Percentiles rank a stretch among this genome's conserved stretches.
Evolutionary conservation across 2,797 vertebrate genomes (phyloP).

Genomic region (Gallinago nigripennis): DNA sequence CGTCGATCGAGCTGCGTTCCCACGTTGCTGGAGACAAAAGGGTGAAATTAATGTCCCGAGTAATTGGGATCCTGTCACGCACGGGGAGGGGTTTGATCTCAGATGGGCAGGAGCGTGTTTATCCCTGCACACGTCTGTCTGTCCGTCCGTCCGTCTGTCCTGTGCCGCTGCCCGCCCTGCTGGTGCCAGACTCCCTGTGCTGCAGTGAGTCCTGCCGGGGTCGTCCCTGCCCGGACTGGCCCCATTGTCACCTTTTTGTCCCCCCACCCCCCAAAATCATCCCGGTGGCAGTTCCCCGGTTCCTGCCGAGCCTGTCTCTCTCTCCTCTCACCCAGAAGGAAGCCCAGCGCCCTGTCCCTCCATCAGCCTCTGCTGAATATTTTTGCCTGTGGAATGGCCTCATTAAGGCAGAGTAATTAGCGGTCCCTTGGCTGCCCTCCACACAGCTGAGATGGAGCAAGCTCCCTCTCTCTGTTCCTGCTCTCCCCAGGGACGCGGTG

Average conservation of each 20-base stretch:
- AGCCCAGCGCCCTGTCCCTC: not conserved
- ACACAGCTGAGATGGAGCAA: not conserved
- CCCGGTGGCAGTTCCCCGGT: fast-evolving
- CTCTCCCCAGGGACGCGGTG: not conserved
- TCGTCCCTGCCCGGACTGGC: not conserved
- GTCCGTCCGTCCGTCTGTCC: not conserved
- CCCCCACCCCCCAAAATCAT: not conserved
- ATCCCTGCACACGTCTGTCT: not conserved
- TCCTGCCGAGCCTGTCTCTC: not conserved
- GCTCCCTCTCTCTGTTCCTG: not conserved
- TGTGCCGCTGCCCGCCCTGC: fast-evolving
- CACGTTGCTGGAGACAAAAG: not conserved
- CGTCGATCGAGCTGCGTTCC: fast-evolving
- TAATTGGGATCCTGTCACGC: not conserved
- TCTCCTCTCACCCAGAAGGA: conserved; percentile 36
- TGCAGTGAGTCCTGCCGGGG: fast-evolving
- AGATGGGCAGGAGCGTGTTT: fast-evolving
- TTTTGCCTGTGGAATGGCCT: conserved; percentile 6
- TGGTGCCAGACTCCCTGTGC: fast-evolving
- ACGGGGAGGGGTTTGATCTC: not conserved
- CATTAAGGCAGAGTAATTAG: conserved; percentile 61
- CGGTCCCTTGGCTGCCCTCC: conserved; percentile 55
- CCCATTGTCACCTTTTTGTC: not conserved
- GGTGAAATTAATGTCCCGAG: not conserved
- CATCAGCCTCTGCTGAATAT: not conserved